Conservation (phyloP, 1,140 invertebrate species). For the Trinorchestia longiramus region DNA sequence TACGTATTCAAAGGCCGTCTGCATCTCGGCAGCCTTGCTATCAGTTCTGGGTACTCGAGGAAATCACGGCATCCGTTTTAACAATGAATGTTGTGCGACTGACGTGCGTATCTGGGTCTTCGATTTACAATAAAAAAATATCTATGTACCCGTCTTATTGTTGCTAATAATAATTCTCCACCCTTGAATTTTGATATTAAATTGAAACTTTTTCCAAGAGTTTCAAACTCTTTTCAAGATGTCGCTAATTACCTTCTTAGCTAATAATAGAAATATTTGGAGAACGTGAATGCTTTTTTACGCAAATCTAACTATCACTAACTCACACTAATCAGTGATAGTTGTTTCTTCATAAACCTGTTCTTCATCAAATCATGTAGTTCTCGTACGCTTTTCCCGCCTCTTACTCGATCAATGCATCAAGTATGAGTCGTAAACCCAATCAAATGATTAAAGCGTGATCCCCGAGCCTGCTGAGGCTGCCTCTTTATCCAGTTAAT, state of each 20-base stretch:
- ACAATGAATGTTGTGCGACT: not conserved
- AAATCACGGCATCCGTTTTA: not conserved
- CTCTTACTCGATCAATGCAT: not conserved
- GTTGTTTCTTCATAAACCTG: not conserved
- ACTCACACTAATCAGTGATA: not conserved
- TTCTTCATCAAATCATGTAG: not conserved
- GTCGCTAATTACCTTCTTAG: not conserved
- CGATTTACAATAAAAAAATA: too few species aligned
- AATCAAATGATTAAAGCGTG: not conserved
- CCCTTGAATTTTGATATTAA: too few species aligned
- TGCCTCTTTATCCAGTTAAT: not conserved
- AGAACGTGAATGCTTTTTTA: not conserved
- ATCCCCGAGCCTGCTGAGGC: not conserved
- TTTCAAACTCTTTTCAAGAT: not conserved
- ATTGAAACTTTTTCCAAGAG: not conserved
- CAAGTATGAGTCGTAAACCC: not conserved
- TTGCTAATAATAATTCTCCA: too few species aligned
- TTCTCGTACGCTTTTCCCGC: not conserved
- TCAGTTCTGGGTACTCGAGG: not conserved
- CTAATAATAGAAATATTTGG: not conserved
- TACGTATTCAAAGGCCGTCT: not conserved
- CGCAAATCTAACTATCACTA: not conserved
- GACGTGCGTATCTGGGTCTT: not conserved
- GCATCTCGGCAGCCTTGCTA: not conserved
- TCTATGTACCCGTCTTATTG: too few species aligned